Conservation (phyloP, 2,113 vertebrate species). For the Chiloscyllium plagiosum region DNA sequence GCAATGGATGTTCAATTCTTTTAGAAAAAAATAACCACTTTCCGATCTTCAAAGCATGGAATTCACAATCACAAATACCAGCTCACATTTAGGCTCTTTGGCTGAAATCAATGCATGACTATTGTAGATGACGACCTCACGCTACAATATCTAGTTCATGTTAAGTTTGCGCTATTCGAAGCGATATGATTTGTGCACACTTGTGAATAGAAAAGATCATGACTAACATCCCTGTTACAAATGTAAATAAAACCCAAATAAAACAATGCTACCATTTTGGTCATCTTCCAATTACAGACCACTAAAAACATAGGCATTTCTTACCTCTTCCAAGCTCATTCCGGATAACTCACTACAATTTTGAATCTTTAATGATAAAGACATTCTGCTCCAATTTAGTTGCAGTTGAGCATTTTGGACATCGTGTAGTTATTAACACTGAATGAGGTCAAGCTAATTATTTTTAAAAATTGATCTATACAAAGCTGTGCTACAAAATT, state of each 20-base stretch:
- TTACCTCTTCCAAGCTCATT: background rate
- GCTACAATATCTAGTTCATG: background rate
- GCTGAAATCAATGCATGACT: background rate
- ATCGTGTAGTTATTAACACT: background rate
- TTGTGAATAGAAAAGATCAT: background rate
- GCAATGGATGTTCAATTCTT: background rate
- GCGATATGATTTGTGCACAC: background rate
- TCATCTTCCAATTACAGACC: background rate
- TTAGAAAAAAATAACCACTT: background rate
- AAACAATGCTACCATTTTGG: background rate
- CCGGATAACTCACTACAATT: background rate
- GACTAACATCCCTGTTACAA: background rate
- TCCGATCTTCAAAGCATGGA: background rate
- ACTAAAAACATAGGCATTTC: background rate
- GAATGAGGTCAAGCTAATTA: background rate
- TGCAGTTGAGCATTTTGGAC: background rate
- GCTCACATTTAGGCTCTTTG: background rate
- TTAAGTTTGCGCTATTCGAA: background rate
- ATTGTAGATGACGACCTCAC: background rate
- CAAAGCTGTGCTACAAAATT: background rate
- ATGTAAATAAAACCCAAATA: background rate
- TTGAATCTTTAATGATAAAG: background rate
- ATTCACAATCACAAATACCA: background rate
- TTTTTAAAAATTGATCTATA: background rate
- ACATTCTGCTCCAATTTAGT: background rate